Base-by-base conservation (phyloP, 2,797 vertebrate genomes). In the Acipenser ruthenus region DNA sequence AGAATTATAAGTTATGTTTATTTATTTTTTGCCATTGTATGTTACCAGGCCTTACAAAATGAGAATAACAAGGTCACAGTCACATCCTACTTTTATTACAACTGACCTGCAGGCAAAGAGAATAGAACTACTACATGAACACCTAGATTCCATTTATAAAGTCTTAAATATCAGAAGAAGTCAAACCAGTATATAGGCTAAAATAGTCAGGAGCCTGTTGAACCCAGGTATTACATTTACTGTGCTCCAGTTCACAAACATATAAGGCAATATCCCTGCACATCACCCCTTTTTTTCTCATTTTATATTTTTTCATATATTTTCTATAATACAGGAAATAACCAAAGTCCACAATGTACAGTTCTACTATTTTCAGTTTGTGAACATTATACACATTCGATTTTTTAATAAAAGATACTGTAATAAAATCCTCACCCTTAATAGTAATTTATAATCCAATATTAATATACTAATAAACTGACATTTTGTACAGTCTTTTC, bases 221-320 rank as follows among this genome's bases (percentile, higher is more conserved):
- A 82, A 87, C 87, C 80, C 80, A 82, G 74, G 80, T 71, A 65
- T 69, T 79, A 73, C 65, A 79, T 82, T 53, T 85, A 83, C 84
- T 79, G 77, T 86, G 84, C 86, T 85, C 79, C 84, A 66, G 79
- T 84, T 84, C 85, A 88, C 87, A 88, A 84, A 92, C 86, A 86
- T 79, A 82, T 85, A 88, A 91, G 88, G 88, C 88, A 83, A 88
- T 79, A 90, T 89, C 89, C 89, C 88, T 89, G 88, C 88, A 89
- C 82, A 89, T 87, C 84, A 83, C 84, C 77, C 86, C 84, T 85
- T 79, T 75, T 74, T 83, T 5, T 5, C 37, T 84, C 79, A 70
- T 74, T 55, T 55, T 55, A 10, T 55, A 55, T 55, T 62, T 65
- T 86, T 84, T 84, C 86, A 86, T 81, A 89, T 84, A 86, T 82